Base-by-base conservation (phyloP, 2,113 vertebrate genomes). In the Xyliphius kryptos region DNA sequence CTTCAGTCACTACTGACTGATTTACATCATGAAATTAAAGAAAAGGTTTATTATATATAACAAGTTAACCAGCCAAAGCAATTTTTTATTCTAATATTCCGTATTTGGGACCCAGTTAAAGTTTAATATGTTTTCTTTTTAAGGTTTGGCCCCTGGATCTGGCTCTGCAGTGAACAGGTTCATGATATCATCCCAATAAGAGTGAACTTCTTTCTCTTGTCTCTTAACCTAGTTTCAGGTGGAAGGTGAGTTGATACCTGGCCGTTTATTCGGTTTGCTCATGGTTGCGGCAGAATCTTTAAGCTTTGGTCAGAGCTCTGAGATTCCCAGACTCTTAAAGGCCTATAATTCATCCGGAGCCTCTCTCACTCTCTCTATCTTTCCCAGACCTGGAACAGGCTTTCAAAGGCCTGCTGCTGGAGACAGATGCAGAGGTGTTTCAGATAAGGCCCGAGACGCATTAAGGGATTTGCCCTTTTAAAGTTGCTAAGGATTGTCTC, bases 341-440 rank as follows among this genome's bases (percentile, higher is more conserved):
- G 83, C 81, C 86, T 83, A 86, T 88, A 85, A 87, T 82, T 89
- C 86, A 87, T 84, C 66, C 52, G 21, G 56, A 68, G 52, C 41
- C 44, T 19, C 22, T 12, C 67, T 78, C 72, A 70, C 74, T 46
- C 43, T 32, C 21, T 47, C 41, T 32, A 41, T 80, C 82, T 70
- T 82, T 80, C 83, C 80, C 80, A 81, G 43, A 46, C 14, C 43
- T 46, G 43, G 43, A 46, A 46, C 43, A 46, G 81, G 79, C 83
- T 83, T 87, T 89, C 83, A 88, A 87, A 86, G 83, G 81, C 80
- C 76, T 70, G 79, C 77, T 80, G 80, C 81, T 80, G 81, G 82
- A 89, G 87, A 86, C 85, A 87, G 84, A 86, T 83, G 87, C 85
- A 79, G 85, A 87, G 85, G 85, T 88, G 87, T 88, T 87, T 87